Base-by-base conservation (phyloP, 2,797 vertebrate genomes). In the Mus minutoides region DNA sequence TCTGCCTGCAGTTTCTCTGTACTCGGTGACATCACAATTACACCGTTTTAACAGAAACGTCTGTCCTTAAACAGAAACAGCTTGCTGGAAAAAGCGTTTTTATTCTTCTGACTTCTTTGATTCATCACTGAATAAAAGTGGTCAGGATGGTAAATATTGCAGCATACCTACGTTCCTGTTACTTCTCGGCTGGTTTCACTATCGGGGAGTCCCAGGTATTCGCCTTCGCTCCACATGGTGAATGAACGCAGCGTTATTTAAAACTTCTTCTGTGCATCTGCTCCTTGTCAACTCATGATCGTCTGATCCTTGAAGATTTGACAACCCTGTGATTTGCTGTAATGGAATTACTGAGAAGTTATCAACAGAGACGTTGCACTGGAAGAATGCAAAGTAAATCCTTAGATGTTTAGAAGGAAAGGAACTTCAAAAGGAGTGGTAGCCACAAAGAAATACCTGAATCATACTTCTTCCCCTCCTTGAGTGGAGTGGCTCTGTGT, bases 11-110 rank as follows among this genome's bases (percentile, higher is more conserved):
- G 97, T 98, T 98, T 97, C 95, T 76, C 97, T 97, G 95, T 94
- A 88, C 95, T 98, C 97, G 93, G 85, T 98, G 98, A 98, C 98
- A 98, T 98, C 98, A 98, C 96, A 97, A 97, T 98, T 98, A 98
- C 94, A 94, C 94, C 96, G 92, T 97, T 98, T 0, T 10, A 98
- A 96, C 96, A 98, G 97, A 97, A 98, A 98, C 97, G 98, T 98
- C 98, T 98, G 97, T 98, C 97, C 97, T 98, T 98, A 98, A 98
- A 97, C 90, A 97, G 92, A 98, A 98, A 98, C 98, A 98, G 97
- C 97, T 98, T 98, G 96, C 97, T 95, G 96, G 96, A 98, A 98
- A 95, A 98, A 94, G 94, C 56, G 88, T 78, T 96, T 96, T 94
- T 95, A 58, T 96, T 97, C 92, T 97, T 96, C 89, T 96, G 83